A percentile compares a stretch with the other conserved stretches of the same genome.
Evolutionary conservation across 2,113 vertebrate species (phyloP).

Genomic region (Lichenostomus cassidix): DNA sequence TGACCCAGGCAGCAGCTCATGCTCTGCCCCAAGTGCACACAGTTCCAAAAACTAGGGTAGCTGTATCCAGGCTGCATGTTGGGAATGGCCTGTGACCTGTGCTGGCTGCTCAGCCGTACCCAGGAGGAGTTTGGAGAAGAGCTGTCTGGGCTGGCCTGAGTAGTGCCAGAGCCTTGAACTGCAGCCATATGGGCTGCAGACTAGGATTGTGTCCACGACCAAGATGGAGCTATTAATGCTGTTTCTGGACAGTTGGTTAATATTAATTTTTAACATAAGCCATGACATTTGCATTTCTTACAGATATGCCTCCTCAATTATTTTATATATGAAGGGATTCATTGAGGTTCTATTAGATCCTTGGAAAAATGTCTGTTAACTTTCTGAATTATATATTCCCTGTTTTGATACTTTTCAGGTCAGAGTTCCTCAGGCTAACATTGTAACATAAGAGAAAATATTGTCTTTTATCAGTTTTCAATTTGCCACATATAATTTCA

Average conservation of each 20-base stretch:
- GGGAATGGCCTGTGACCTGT: neutral
- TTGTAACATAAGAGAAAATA: neutral
- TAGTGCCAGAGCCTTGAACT: rapidly evolving
- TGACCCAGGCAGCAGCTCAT: neutral
- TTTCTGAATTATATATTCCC: neutral
- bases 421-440: neutral
- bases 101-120: neutral
- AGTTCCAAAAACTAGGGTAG: neutral
- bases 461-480: neutral
- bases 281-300: neutral
- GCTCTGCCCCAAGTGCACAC: neutral
- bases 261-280: neutral
- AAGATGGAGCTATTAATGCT: neutral
- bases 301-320: neutral
- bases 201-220: rapidly evolving
- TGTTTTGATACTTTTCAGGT: neutral
- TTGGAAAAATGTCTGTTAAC: neutral
- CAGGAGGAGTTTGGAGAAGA: neutral
- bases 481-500: neutral
- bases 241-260: neutral
- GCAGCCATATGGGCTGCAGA: rapidly evolving
- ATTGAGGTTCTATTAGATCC: neutral
- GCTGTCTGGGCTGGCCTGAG: neutral
- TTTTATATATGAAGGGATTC: neutral
- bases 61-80: neutral